Base-by-base conservation (phyloP, 2,888 invertebrate genomes). In the Strigamia crassipes region DNA sequence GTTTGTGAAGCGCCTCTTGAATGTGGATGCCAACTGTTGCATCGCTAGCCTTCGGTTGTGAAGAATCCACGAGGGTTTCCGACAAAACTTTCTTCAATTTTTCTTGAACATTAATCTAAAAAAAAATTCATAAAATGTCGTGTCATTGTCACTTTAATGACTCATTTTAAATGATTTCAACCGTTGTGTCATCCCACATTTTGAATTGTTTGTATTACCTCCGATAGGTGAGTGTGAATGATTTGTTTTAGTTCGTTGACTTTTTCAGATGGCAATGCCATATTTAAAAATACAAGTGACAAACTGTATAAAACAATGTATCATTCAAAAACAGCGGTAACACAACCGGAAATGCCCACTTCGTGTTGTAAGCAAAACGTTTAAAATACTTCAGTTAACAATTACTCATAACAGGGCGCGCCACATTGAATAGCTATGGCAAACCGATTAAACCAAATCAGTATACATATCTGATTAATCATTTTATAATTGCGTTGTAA, bases 211-310 rank as follows among this genome's bases (percentile, higher is more conserved):
- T 18, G 38, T 3, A n/a, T 80, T 80, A 80, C 80, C 51, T 80
- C 51, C 15, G 31, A 46, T 15, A 80, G 10, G 23, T 51, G 80
- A 27, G 23, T 31, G 23, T 80, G 80, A 51, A 80, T 80, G 4
- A 80, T 31, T 51, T 80, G 80, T 23, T 51, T 80, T 46, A 80
- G n/a, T 23, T 80, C 80, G 13, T 31, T 27, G 13, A 80, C 27
- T 80, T 51, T 42, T 80, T 80, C 80, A 31, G 80, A 4, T 80
- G 80, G n/a, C 34, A 80, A 51, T 13, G 80, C 46, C 80, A 80
- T 80, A 4, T 21, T 80, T 15, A 15, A 42, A 10, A n/a, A 0
- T 15, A 23, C 61, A 9, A 18, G n/a, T 46, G 46, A 12, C 31
- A n/a, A 15, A 8, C 21, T 73, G 31, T 27, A 9, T 6, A 31